Evolutionary conservation across 1,140 invertebrate genomes (phyloP), one percentile per base, ranked within the genome.

Genomic region (Latrodectus geometricus): DNA sequence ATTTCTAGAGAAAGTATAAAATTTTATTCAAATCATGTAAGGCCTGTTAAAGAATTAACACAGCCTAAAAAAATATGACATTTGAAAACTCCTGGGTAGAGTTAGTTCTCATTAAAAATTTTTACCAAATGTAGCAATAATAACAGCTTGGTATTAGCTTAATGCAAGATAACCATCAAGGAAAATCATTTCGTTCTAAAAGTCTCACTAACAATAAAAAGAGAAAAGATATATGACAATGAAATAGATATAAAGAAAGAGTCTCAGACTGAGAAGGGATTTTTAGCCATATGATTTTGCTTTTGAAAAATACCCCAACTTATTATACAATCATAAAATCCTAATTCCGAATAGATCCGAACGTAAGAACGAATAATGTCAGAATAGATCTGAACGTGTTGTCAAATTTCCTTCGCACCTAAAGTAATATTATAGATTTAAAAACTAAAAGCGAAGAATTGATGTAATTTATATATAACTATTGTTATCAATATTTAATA

Each of bases 241-340:
- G n/a, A n/a, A n/a, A n/a, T n/a, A n/a, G n/a, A n/a, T n/a, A n/a
- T n/a, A n/a, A n/a, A n/a, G n/a, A n/a, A n/a, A n/a, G 92, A 92
- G 86, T 90, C 90, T 15, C 91, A 92, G 88, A 91, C 92, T 4
- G 91, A 93, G 81, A 90, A 91, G 84, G 92, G 93, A 88, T 89
- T 91, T 8, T 88, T 92, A 4, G 91, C 92, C 8, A 91, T 92
- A 69, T 89, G 93, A 7, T 93, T 92, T 35, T 87, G 90, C 89
- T 9, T 89, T 90, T 8, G 90, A 79, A 82, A 89, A 56, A n/a
- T n/a, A n/a, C n/a, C n/a, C n/a, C n/a, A n/a, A n/a, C n/a, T n/a
- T n/a, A n/a, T n/a, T n/a, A n/a, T n/a, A n/a, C n/a, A n/a, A n/a
- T n/a, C n/a, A n/a, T n/a, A n/a, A n/a, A n/a, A n/a, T n/a, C n/a